A percentile compares a stretch with the other conserved stretches of the same genome.
Conservation (phyloP, 37 sponge, comb jelly and placozoan species). For the Dysidea cf. avara region DNA sequence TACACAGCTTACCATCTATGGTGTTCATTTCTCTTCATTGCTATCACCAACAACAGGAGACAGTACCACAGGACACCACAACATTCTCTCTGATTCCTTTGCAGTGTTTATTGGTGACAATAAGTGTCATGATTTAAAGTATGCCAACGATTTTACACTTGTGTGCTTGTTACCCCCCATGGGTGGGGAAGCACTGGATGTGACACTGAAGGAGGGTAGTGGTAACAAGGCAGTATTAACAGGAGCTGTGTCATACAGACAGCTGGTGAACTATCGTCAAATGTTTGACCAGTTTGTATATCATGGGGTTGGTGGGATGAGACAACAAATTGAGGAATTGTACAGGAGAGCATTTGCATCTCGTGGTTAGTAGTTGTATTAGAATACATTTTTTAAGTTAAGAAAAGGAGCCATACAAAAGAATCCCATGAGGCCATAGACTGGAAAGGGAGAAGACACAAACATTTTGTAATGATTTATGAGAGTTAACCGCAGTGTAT, state of each 20-base stretch:
- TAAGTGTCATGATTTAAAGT: constrained; percentile 21
- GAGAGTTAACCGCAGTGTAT: too few relatives aligned
- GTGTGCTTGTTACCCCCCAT: too few relatives aligned
- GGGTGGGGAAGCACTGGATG: too few relatives aligned
- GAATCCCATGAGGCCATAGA: too few relatives aligned
- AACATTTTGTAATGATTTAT: too few relatives aligned
- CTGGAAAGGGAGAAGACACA: too few relatives aligned
- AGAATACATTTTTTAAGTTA: not conserved
- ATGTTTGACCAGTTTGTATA: constrained; percentile 60
- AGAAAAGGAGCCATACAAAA: too few relatives aligned
- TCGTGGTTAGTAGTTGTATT: constrained; percentile 34
- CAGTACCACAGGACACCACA: too few relatives aligned
- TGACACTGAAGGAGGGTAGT: too few relatives aligned
- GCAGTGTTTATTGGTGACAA: constrained; percentile 19
- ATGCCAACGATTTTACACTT: constrained; percentile 39
- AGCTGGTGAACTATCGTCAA: constrained; percentile 37
- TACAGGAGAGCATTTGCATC: constrained; percentile 80
- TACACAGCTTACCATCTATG: constrained; percentile 29
- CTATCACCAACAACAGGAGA: too few relatives aligned
- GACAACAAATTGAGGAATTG: constrained; percentile 62
- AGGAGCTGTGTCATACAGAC: constrained; percentile 46
- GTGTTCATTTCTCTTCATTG: constrained; percentile 38
- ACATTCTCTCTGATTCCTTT: too few relatives aligned
- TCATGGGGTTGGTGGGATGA: constrained; percentile 66
- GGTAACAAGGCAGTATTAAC: constrained; percentile 11